Evolutionary conservation across 2,113 vertebrate species (phyloP), one percentile per base, ranked within the genome.

Genomic region (Trichomycterus rosablanca): DNA sequence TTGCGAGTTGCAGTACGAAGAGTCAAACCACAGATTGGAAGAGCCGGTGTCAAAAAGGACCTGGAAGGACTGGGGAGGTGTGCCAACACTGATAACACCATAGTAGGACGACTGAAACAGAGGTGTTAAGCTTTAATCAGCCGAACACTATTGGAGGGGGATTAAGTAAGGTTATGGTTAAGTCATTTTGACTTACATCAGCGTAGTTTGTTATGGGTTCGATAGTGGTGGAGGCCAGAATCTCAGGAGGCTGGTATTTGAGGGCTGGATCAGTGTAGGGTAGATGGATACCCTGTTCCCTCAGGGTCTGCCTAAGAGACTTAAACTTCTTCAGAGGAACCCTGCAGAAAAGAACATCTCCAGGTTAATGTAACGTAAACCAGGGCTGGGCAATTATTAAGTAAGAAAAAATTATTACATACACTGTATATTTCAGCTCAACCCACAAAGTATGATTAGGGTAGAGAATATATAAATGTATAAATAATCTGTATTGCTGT

Each of bases 151-250:
- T 24, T 3, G 12, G 24, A 39, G 24, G n/a, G 1, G 7, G 32
- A 9, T 39, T 11, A 60, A 59, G 12, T 5, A 14, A 26, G 5
- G 8, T 23, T 23, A 16, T 4, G 32, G n/a, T n/a, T n/a, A n/a
- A n/a, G n/a, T n/a, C n/a, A n/a, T 28, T 39, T 44, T 14, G 24
- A 83, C 87, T 87, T 81, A 92, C 91, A n/a, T 91, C 86, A 75
- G 86, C 75, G 6, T 89, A 87, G 69, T 79, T 74, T 2, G 49
- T 69, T 7, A 93, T 83, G 6, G 89, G 84, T 74, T 89, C 82
- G 0, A 59, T 45, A 59, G 74, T 68, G 2, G 81, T 57, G 54
- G 43, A 7, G 5, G 67, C 43, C 0, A 60, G 14, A 32, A 82
- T 74, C 0, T 68, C 51, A 2, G 53, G 10, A 7, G n/a, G 16